phyloP scores from a whole-genome alignment of 2,113 vertebrate genomes.

The Murina feae region DNA sequence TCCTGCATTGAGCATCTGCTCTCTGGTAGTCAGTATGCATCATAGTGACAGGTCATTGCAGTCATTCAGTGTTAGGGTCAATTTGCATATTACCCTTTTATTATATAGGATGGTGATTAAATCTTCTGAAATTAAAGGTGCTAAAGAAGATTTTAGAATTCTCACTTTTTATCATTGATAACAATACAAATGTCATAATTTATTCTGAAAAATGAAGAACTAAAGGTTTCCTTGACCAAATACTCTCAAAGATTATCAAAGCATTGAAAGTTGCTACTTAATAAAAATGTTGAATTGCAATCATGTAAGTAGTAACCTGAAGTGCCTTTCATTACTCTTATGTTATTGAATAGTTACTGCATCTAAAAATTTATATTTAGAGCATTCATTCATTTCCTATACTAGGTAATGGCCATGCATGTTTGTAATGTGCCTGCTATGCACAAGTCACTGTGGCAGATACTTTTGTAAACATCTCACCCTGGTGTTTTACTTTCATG shows the following conservation, averaged over 20 bases:
- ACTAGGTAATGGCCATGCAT: background rate
- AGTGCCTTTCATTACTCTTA: background rate
- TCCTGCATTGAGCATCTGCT: too few species aligned
- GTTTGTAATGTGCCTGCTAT: background rate
- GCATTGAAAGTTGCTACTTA: background rate
- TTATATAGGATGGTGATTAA: background rate
- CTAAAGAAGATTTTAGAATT: slow-evolving; percentile 38
- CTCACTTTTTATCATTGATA: background rate
- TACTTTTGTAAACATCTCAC: background rate
- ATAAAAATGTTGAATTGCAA: background rate
- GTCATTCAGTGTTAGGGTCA: too few species aligned
- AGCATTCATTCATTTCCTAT: background rate
- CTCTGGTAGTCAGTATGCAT: too few species aligned
- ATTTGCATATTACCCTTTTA: background rate
- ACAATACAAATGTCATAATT: background rate
- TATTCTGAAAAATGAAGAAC: background rate
- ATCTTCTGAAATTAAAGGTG: slow-evolving; percentile 41
- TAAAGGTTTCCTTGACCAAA: background rate
- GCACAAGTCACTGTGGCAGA: background rate
- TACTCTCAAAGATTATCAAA: background rate
- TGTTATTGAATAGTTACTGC: background rate
- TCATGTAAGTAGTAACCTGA: background rate
- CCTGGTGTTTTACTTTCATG: background rate
- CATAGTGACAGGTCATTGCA: too few species aligned
- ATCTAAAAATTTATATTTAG: background rate